Base-by-base conservation (phyloP, 2,797 vertebrate species). In the Catamblyrhynchus diadema region DNA sequence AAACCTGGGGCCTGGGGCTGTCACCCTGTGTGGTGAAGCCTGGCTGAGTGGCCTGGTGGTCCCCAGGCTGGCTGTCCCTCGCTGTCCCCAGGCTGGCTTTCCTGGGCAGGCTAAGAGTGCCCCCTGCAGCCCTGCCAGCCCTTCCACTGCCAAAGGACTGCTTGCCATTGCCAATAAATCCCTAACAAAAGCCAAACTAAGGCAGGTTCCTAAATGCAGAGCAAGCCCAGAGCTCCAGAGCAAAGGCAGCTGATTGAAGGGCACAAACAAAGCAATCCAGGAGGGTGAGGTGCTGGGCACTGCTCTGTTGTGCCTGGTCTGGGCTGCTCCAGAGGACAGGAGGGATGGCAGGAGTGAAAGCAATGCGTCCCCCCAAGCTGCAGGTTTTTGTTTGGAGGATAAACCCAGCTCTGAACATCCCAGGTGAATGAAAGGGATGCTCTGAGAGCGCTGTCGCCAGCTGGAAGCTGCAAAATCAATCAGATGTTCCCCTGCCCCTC, bases 101-200 rank as follows among this genome's bases (percentile, higher is more conserved):
- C 41, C 88, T 70, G 80, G 86, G 90, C 94, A 98, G 97, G 94
- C 81, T 91, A 96, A 96, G 93, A 97, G 97, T 91, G 97, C 96
- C 98, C 98, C 98, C 98, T 98, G 97, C 97, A 97, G 98, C 77
- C 89, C 32, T 22, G 8, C 35, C 11, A 9, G 1, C 14, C 3
- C 9, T 64, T 35, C 50, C 5, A 6, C n/a, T n/a, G 64, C 35
- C 74, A 8, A 9, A 17, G 41, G 9, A 74, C 3, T 14, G 35
- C 1, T 19, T 6, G 2, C 39, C 15, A n/a, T 13, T 71, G 12
- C 85, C 16, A 25, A n/a, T 19, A 21, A 33, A 42, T 59, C 93
- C 95, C 74, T 39, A 44, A 91, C 14, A 20, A 86, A 69, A 51
- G 12, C 19, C 51, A 28, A 71, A 88, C 50, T 4, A 7, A 33